Evolutionary conservation across 2,113 vertebrate species (phyloP), one percentile per base, ranked within the genome.

Genomic region (Ailuropoda melanoleuca): DNA sequence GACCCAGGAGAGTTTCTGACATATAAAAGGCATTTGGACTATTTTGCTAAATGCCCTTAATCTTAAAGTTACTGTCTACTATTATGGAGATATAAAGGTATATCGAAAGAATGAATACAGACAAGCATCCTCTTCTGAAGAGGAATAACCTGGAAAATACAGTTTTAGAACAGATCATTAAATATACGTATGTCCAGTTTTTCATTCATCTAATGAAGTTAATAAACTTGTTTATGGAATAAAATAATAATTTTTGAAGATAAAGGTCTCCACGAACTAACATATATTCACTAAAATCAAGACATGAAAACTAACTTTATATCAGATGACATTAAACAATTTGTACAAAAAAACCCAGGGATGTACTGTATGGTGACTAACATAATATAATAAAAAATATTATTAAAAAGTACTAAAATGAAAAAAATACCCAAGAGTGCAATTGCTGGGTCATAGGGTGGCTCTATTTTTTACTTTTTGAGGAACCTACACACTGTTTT

Each of bases 161-260:
- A 68, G 31, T 88, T 93, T 88, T 85, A 66, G 72, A 90, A 58
- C 4, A 80, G 55, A 77, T 86, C 68, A 81, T 89, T 89, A 92
- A 87, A 82, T 39, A 39, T 75, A 53, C 1, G 12, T 10, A 78
- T 74, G 34, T 34, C 72, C 3, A 39, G 14, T 93, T 97, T 81
- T 23, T 70, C 66, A 43, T 37, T 62, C 13, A 48, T 81, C 11
- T 78, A 29, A 70, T 68, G 26, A 55, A 83, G 31, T 87, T 85
- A 86, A 21, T 81, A 81, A 86, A 31, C 7, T 56, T 62, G 26
- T 64, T 82, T 91, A 55, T 53, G 81, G 37, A 39, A 62, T 77
- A n/a, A 80, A 92, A n/a, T 17, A 80, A 93, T 34, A 18, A n/a
- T 83, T 93, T 93, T 62, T 53, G 10, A 56, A 87, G 31, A 56